A percentile compares a stretch with the other conserved stretches of the same genome.
Conservation (phyloP, 2,113 vertebrate genomes). For the Amblyornis subalaris region DNA sequence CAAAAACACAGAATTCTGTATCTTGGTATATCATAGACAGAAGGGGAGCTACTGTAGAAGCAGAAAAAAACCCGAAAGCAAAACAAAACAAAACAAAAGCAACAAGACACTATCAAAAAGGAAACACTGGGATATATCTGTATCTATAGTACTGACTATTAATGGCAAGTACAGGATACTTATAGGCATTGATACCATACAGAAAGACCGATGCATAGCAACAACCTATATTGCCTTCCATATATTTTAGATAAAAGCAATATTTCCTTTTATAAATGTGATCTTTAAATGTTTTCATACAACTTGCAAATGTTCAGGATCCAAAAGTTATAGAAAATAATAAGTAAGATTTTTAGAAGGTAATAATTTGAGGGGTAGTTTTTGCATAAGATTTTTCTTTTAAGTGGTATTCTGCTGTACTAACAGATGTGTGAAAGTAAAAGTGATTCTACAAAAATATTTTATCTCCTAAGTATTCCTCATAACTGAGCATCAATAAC, state of each 20-base stretch:
- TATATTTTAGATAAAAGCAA: neutral
- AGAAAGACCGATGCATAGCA: neutral
- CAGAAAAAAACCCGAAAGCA: neutral
- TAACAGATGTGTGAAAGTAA: neutral
- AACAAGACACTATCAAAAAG: neutral
- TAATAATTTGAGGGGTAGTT: neutral
- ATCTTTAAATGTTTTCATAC: neutral
- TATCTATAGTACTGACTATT: neutral
- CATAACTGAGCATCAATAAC: neutral
- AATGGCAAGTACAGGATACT: neutral
- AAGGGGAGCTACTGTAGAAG: neutral
- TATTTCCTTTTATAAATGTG: neutral
- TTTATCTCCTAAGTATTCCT: neutral
- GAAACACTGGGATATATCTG: neutral
- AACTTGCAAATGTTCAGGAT: neutral
- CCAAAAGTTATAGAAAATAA: neutral
- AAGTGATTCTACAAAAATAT: neutral
- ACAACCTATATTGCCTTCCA: neutral
- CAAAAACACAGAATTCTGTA: neutral
- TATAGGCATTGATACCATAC: neutral
- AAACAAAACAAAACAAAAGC: neutral
- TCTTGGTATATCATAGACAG: neutral
- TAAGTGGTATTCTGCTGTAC: neutral
- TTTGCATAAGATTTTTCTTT: neutral
- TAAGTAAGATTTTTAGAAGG: neutral